phyloP scores from a whole-genome alignment of 2,797 vertebrate genomes.

The Cossypha heuglini region DNA sequence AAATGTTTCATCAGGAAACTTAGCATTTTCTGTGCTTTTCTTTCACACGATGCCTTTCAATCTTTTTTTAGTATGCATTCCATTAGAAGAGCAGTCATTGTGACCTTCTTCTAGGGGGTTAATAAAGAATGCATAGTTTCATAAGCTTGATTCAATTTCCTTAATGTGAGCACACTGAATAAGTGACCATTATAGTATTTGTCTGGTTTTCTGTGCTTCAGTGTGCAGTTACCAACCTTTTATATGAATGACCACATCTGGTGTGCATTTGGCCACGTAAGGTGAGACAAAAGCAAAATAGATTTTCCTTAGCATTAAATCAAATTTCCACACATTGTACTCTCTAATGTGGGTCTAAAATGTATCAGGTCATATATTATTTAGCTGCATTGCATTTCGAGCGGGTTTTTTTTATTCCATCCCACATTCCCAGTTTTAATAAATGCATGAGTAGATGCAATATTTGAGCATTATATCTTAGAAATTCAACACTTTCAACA shows the following conservation, averaged over 20 bases:
- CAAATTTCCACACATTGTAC: conserved; percentile 72
- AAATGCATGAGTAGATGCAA: conserved; percentile 74
- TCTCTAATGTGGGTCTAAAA: conserved; percentile 72
- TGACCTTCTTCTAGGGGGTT: conserved; percentile 67
- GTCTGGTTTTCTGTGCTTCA: conserved; percentile 43
- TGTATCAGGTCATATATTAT: conserved; percentile 77
- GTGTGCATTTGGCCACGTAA: conserved; percentile 73
- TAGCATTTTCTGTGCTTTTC: conserved; percentile 11
- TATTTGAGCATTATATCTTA: conserved; percentile 74
- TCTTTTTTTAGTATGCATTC: conserved; percentile 42
- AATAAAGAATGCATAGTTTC: conserved; percentile 73
- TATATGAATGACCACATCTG: conserved; percentile 73
- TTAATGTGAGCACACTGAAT: conserved; percentile 60
- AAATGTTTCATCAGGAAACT: neutral
- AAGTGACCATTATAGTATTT: conserved; percentile 74
- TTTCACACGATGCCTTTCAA: conserved; percentile 29
- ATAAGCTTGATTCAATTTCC: conserved; percentile 76
- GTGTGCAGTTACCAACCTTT: conserved; percentile 63
- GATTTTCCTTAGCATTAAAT: conserved; percentile 77
- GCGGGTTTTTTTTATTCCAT: conserved; percentile 61
- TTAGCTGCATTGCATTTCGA: conserved; percentile 68
- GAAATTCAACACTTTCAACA: conserved; percentile 76
- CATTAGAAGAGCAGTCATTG: conserved; percentile 57
- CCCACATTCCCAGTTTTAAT: conserved; percentile 72
- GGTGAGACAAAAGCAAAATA: conserved; percentile 78